Base-by-base conservation (phyloP, 1,140 invertebrate species). In the Coptotermes formosanus region DNA sequence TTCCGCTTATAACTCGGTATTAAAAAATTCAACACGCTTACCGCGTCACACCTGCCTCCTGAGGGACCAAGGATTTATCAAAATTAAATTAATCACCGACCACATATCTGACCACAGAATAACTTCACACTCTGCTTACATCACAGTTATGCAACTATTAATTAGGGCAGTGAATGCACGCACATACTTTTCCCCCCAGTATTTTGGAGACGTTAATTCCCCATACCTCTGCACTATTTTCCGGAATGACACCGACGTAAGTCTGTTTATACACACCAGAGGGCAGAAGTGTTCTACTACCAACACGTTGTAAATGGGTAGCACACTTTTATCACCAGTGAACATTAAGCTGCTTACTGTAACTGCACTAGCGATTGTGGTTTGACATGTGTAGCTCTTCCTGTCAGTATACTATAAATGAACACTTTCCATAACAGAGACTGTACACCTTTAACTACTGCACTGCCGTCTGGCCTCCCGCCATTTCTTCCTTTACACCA, bases 1-100 rank as follows among this genome's bases (percentile, higher is more conserved):
- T 83, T 48, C 30, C 55, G 21, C 38, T 75, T 52, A 83, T 75
- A 83, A 69, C 82, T 48, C 30, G 86, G 30, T 84, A 82, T 45
- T 83, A 69, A 87, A 86, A 85, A 85, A 84, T 87, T 85, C 44
- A 86, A 87, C 82, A 82, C 82, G 87, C 88, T 85, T 86, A 30
- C 52, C 75, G 45, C 59, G n/a, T 85, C 82, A 81, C 82, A 83
- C 81, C 88, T 32, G 86, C 86, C 86, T 87, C 87, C 64, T n/a
- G 52, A 8, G 3, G 25, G 64, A 75, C 64, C 64, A 30, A 30
- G 25, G 64, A 75, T n/a, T 75, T 75, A 75, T 14, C 64, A 75
- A 75, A 75, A 75, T 16, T 25, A 75, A 25, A 75, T 30, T 30
- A 14, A 30, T 75, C 64, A 75, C 25, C 9, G n/a, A 75, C n/a